Evolutionary conservation across 2,113 vertebrate genomes (phyloP), one percentile per base, ranked within the genome.

Genomic region (Dasyprocta punctata): DNA sequence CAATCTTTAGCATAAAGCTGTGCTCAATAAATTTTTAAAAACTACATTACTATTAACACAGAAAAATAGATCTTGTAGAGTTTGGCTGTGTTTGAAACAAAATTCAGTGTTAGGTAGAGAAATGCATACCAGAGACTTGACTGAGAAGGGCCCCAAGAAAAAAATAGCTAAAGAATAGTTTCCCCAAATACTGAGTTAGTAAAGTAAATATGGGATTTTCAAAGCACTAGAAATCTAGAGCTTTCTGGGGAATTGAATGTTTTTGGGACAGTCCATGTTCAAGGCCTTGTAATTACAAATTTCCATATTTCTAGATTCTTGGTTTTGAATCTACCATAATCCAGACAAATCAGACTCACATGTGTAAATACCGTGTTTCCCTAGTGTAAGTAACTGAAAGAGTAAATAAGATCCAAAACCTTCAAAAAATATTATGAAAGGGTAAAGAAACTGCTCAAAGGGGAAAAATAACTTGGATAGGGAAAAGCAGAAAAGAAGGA

Each of bases 151-250:
- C 71, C 78, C 19, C 1, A 90, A 80, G 19, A 69, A 90, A 94
- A 81, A 33, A 94, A 90, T 3, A 83, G 33, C 49, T 54, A 92
- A 92, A 41, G 2, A 94, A 56, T 30, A 92, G 61, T 49, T 17
- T 71, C 26, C 41, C 47, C 87, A 95, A 69, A 60, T 49, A 86
- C 16, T 28, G 81, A 81, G 19, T 56, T 13, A 65, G 3, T 73
- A 93, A 95, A 94, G 17, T 19, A 52, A 94, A 93, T 28, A 71
- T 2, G 11, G 22, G 38, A 49, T 92, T 95, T 92, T 78, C 82
- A 89, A 93, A 90, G 73, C 8, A 96, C 38, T 47, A 92, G 56
- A 95, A 95, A 92, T 75, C 84, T 33, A 82, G 41, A 94, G 56
- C 12, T 95, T 67, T 90, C 41, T 33, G 22, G 7, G 12, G 33